These are phyloP conservation scores for Electrophaes corylata DNA, from an alignment of 2,888 invertebrate genomes.

Conservation along the genomic window DNA sequence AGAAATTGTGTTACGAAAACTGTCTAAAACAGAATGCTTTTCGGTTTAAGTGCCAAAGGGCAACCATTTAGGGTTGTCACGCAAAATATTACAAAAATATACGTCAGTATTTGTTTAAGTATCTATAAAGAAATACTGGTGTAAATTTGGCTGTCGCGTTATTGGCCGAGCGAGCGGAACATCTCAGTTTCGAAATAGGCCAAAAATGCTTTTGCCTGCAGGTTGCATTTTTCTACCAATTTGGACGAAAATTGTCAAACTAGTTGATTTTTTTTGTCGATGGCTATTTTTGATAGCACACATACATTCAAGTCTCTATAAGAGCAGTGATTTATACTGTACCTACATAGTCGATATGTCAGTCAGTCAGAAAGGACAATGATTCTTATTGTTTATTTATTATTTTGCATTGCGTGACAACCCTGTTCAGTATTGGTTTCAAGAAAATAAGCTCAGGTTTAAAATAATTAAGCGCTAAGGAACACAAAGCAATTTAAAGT, in stretches of 20 bases:
- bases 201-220: no score
- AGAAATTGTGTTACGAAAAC: conserved; percentile 42
- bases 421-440: conserved; percentile 20
- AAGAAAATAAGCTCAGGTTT: conserved; percentile 20
- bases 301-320: no score
- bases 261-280: no score
- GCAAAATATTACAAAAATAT: background rate
- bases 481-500: conserved; percentile 19
- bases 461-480: conserved; percentile 19
- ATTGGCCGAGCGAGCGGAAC: no score
- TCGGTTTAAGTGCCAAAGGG: conserved; percentile 29
- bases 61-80: conserved; percentile 10
- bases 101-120: background rate
- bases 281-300: no score
- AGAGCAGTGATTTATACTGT: no score
- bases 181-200: no score
- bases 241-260: no score
- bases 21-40: conserved; percentile 42
- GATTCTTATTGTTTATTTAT: background rate
- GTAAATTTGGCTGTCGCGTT: no score
- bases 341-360: background rate
- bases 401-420: background rate
- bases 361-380: no score
- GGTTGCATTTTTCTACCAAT: no score
- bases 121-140: no score